A percentile compares a stretch with the other conserved stretches of the same genome.
These are phyloP conservation scores for Calameuta pallipes DNA, from an alignment of 2,888 invertebrate genomes.

Conservation along the genomic window DNA sequence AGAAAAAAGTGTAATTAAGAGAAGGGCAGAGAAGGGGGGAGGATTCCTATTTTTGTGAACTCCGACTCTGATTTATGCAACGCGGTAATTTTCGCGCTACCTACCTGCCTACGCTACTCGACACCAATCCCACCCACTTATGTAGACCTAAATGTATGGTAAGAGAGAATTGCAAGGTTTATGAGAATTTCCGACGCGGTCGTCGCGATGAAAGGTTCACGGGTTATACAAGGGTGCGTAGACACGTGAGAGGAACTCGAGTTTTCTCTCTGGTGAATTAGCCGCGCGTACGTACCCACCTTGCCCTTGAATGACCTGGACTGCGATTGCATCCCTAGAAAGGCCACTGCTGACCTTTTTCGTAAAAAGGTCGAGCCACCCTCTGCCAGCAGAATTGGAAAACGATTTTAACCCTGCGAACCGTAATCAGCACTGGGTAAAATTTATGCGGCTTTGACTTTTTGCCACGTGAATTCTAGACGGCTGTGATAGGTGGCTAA, in stretches of 20 bases:
- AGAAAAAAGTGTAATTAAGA: conserved; percentile 53
- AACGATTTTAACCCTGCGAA: conserved; percentile 3
- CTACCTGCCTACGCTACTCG: background rate
- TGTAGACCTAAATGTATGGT: background rate
- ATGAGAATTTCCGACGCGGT: background rate
- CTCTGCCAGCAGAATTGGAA: background rate
- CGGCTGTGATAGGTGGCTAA: background rate
- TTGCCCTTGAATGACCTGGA: background rate
- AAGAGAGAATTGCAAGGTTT: background rate
- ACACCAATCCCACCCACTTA: conserved; percentile 3
- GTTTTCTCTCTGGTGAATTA: background rate
- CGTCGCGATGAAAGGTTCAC: conserved; percentile 16
- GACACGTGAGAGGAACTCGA: background rate
- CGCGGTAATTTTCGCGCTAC: conserved; percentile 38
- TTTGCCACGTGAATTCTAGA: background rate
- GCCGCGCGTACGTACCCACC: background rate
- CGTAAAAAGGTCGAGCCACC: background rate
- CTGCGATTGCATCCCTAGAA: background rate
- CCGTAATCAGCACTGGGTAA: background rate
- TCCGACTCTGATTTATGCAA: conserved; percentile 46
- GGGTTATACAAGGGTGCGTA: conserved; percentile 18
- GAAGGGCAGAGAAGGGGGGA: conserved; percentile 29
- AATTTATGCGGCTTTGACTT: conserved; percentile 6
- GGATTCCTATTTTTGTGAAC: conserved; percentile 37
- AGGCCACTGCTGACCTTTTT: background rate